phyloP scores from a whole-genome alignment of 2,888 invertebrate species.

The Drosophila parthenogenetica region DNA sequence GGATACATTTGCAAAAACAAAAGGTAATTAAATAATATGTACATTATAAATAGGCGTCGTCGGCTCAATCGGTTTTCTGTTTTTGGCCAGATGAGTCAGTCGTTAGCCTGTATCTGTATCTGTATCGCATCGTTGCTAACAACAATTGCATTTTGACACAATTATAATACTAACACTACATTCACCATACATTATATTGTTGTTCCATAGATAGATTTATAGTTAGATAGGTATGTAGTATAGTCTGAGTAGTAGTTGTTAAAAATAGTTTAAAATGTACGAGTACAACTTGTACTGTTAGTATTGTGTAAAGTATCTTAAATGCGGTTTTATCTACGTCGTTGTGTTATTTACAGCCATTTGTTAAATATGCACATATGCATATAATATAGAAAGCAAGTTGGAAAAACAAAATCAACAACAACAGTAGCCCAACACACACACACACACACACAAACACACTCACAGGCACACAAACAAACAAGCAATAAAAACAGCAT shows the following conservation, averaged over 20 bases:
- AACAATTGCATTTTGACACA: slow-evolving; percentile 56
- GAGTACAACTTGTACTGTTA: slow-evolving; percentile 57
- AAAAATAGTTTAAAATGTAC: not conserved
- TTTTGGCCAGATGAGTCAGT: slow-evolving; percentile 59
- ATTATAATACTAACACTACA: slow-evolving; percentile 44
- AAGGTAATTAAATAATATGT: slow-evolving; percentile 61
- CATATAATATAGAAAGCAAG: slow-evolving; percentile 51
- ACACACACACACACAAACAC: not conserved
- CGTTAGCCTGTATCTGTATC: slow-evolving; percentile 25
- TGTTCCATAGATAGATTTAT: slow-evolving; percentile 11
- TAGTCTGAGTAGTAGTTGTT: slow-evolving; percentile 20
- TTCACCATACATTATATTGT: slow-evolving; percentile 20
- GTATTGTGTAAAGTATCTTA: slow-evolving; percentile 28
- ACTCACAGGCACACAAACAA: not conserved
- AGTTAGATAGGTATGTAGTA: slow-evolving; percentile 5
- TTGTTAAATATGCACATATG: slow-evolving; percentile 2
- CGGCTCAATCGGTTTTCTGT: slow-evolving; percentile 33
- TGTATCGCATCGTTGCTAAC: slow-evolving; percentile 30
- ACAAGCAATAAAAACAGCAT: slow-evolving; percentile 44
- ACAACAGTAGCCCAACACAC: slow-evolving; percentile 4
- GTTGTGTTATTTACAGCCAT: slow-evolving; percentile 35
- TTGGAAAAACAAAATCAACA: slow-evolving; percentile 51
- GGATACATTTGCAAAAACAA: slow-evolving; percentile 39
- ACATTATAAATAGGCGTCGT: slow-evolving; percentile 38
- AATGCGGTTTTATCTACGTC: slow-evolving; percentile 57